These are phyloP conservation scores for Pristionchus fissidentatus DNA, from an alignment of 2,888 invertebrate genomes.

Conservation along the genomic window DNA sequence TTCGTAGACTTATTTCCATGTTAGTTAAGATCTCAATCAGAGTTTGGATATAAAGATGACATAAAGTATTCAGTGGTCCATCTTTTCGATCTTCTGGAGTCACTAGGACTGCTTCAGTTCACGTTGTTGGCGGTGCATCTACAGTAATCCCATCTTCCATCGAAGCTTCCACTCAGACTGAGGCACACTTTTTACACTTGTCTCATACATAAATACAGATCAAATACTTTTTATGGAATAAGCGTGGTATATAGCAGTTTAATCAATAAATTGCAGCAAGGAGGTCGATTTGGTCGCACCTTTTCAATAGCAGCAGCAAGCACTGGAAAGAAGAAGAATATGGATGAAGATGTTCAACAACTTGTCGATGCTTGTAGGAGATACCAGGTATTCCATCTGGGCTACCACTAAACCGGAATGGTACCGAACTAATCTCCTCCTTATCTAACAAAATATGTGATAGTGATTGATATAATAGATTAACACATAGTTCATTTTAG, in stretches of 20 bases:
- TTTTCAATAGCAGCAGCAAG: constrained; percentile 68
- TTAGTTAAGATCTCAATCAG: neutral
- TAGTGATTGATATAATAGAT: neutral
- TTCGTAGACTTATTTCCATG: too few species aligned
- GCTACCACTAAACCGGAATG: neutral
- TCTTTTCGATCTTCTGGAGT: constrained; percentile 54
- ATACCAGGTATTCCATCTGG: constrained; percentile 64
- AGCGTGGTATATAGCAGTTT: neutral
- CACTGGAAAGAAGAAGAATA: constrained; percentile 61
- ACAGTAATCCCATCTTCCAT: constrained; percentile 51
- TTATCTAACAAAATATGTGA: neutral
- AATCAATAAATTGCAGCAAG: neutral
- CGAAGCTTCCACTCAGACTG: constrained; percentile 66
- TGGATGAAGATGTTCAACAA: constrained; percentile 74
- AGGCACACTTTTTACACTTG: constrained; percentile 29
- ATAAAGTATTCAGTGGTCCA: constrained; percentile 39
- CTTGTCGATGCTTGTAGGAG: constrained; percentile 73
- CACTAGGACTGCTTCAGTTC: constrained; percentile 64
- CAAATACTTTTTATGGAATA: neutral
- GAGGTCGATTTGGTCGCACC: constrained; percentile 64
- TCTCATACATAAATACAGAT: neutral
- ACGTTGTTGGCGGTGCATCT: constrained; percentile 55
- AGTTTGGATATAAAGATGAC: too few species aligned
- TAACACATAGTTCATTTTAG: neutral
- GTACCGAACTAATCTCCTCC: neutral